Conservation (phyloP, 2,888 invertebrate genomes). For the Leucoma salicis region DNA sequence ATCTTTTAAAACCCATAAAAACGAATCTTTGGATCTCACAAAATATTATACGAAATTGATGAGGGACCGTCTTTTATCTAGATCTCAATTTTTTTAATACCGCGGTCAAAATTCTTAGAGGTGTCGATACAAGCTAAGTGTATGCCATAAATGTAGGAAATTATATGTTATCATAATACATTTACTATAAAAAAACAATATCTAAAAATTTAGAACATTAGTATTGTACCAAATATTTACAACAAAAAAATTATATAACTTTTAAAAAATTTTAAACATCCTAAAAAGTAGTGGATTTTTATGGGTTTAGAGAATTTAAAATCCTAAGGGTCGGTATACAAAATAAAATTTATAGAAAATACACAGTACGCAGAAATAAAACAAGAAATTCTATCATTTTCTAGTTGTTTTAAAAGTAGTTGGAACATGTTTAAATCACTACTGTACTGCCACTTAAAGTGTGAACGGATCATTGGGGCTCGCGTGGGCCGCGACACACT, state of each 20-base stretch:
- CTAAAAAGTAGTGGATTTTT: too few relatives aligned
- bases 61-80: conserved; percentile 70
- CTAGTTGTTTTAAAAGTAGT: conserved; percentile 56
- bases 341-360: neutral
- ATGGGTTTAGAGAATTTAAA: neutral
- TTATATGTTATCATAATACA: conserved; percentile 26
- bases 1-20: conserved; percentile 76
- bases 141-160: conserved; percentile 55
- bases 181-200: neutral
- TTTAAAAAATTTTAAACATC: too few relatives aligned
- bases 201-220: too few relatives aligned
- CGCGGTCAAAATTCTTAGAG: conserved; percentile 78
- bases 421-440: conserved; percentile 61
- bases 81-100: conserved; percentile 58
- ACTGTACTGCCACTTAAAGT: conserved; percentile 73
- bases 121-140: conserved; percentile 74
- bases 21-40: conserved; percentile 73
- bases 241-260: too few relatives aligned
- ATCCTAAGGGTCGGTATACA: neutral
- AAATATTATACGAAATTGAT: conserved; percentile 80
- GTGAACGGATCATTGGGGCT: conserved; percentile 68
- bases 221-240: too few relatives aligned
- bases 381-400: conserved; percentile 25
- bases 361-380: conserved; percentile 15
- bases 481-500: conserved; percentile 67